A percentile compares a stretch with the other conserved stretches of the same genome.
Evolutionary conservation across 2,888 invertebrate genomes (phyloP).

Genomic region (Timema cristinae): DNA sequence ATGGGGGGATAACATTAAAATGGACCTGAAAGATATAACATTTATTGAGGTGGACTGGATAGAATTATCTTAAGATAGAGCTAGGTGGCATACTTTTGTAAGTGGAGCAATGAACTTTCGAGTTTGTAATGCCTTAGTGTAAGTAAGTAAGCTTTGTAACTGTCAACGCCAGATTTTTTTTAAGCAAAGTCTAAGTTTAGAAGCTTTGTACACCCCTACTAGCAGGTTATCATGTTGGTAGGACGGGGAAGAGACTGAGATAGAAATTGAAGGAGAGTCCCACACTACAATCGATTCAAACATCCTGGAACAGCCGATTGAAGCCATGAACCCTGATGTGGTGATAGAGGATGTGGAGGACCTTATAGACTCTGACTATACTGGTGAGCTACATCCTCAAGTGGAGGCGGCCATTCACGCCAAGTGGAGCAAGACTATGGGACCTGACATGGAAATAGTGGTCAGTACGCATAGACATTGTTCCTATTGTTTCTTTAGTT

Average conservation of each 20-base stretch:
- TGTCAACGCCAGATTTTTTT: no score
- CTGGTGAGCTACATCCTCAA: constrained; percentile 63
- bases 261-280: constrained; percentile 76
- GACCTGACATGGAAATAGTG: constrained; percentile 76
- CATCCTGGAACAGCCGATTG: constrained; percentile 52
- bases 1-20: no score
- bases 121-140: no score
- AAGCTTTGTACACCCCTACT: no score
- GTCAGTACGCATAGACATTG: constrained; percentile 48
- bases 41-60: no score
- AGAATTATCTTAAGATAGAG: no score
- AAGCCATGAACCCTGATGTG: constrained; percentile 58
- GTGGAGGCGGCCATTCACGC: constrained; percentile 63
- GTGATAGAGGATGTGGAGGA: constrained; percentile 61
- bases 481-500: no score
- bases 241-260: constrained; percentile 58
- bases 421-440: constrained; percentile 64
- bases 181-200: no score
- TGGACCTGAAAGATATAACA: no score
- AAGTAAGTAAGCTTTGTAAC: no score
- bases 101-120: no score
- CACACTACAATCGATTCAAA: constrained; percentile 77
- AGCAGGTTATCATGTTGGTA: constrained; percentile 40
- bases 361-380: constrained; percentile 47
- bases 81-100: no score